phyloP scores from a whole-genome alignment of 2,113 vertebrate species.

The Stegostoma tigrinum region DNA sequence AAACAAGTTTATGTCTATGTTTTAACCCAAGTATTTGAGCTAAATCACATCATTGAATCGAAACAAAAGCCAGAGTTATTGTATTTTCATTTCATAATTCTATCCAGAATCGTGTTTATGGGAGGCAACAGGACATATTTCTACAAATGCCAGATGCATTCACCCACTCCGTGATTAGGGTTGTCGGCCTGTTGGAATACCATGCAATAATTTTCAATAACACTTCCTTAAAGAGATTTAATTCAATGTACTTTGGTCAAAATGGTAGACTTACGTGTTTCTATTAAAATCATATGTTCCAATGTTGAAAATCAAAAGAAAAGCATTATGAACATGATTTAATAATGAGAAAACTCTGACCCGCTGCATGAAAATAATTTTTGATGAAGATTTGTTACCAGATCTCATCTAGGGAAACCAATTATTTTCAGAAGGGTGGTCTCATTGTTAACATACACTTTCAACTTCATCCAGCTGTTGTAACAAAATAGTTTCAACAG shows the following conservation, averaged over 20 bases:
- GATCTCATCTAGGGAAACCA: constrained; percentile 8
- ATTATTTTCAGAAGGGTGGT: constrained; percentile 31
- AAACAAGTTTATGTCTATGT: not conserved
- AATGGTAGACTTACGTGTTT: not conserved
- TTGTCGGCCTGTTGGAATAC: not conserved
- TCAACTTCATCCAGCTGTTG: constrained; percentile 30
- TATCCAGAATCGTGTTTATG: not conserved
- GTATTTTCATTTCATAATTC: not conserved
- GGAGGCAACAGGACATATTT: not conserved
- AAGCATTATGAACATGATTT: constrained; percentile 16
- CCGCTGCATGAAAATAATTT: not conserved
- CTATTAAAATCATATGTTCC: constrained; percentile 11
- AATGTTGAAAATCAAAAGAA: constrained; percentile 2
- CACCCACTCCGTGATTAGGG: not conserved
- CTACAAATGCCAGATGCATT: too few species aligned
- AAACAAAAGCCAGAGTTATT: not conserved
- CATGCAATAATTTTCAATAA: not conserved
- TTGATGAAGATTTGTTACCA: not conserved
- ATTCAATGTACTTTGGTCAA: not conserved
- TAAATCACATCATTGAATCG: not conserved
- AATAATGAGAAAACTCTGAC: not conserved
- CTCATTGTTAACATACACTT: constrained; percentile 29
- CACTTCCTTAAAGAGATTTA: not conserved
- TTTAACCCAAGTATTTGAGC: not conserved
- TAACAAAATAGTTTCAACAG: constrained; percentile 23